Conservation (phyloP, 2,888 invertebrate species). For the Athalia circularis region DNA sequence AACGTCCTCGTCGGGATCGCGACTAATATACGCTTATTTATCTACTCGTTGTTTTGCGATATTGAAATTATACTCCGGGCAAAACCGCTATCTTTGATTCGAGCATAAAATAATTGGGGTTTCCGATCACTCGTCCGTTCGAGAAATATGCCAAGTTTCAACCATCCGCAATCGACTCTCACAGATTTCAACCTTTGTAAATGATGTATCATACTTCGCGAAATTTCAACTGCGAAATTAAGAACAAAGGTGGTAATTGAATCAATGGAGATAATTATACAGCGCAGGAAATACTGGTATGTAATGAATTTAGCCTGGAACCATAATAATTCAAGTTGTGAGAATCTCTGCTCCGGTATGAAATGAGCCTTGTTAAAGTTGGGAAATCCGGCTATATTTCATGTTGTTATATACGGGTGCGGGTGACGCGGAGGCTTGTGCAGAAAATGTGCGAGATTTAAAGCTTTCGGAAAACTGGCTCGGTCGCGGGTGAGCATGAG, state of each 20-base stretch:
- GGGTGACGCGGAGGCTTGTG: too few species aligned
- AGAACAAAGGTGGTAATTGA: conserved; percentile 40
- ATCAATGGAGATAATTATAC: conserved; percentile 22
- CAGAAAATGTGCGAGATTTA: conserved; percentile 30
- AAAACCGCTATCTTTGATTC: conserved; percentile 12
- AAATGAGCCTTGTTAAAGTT: conserved; percentile 26
- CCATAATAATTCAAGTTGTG: conserved; percentile 30
- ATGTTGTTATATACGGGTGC: conserved; percentile 5
- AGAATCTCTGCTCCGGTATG: conserved; percentile 9
- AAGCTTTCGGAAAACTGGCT: conserved; percentile 34
- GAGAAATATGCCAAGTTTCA: conserved; percentile 26
- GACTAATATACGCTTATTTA: conserved; percentile 9
- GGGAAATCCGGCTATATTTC: conserved; percentile 30
- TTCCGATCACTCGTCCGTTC: conserved; percentile 38
- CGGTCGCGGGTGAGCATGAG: conserved; percentile 14
- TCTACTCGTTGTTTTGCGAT: conserved; percentile 31
- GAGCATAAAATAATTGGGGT: conserved; percentile 35
- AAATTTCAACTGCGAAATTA: conserved; percentile 13
- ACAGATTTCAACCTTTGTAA: conserved; percentile 18
- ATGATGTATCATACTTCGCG: not conserved
- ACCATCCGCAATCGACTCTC: not conserved
- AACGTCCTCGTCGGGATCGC: conserved; percentile 41
- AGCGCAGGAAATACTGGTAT: not conserved
- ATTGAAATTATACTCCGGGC: conserved; percentile 28
- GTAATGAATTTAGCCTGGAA: conserved; percentile 27